These are phyloP conservation scores for Drosophila punjabiensis DNA, from an alignment of 1,140 invertebrate genomes.

Conservation along the genomic window DNA sequence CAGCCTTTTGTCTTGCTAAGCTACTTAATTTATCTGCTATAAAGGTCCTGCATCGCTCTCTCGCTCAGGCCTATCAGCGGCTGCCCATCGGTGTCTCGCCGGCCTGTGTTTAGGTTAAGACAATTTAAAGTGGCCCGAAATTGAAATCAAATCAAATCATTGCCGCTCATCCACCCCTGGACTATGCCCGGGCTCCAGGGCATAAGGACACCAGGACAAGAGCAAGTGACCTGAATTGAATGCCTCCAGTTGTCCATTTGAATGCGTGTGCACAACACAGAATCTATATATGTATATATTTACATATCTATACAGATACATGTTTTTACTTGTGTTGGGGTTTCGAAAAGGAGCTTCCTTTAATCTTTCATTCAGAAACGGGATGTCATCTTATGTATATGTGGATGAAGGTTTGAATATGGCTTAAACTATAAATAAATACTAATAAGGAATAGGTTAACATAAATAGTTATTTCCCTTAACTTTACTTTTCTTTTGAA, in stretches of 20 bases:
- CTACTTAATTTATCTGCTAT: conserved; percentile 75
- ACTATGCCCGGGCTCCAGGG: conserved; percentile 7
- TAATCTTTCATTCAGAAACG: neutral
- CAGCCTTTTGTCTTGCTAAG: conserved; percentile 67
- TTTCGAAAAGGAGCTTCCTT: neutral
- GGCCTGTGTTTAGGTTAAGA: conserved; percentile 40
- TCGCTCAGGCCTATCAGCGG: conserved; percentile 4
- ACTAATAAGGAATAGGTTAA: neutral
- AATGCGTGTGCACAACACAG: conserved; percentile 24
- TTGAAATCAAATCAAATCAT: conserved; percentile 71
- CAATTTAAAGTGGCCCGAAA: conserved; percentile 64
- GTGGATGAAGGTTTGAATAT: neutral
- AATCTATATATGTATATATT: no score
- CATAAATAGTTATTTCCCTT: neutral
- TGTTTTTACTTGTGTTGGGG: neutral
- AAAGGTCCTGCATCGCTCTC: conserved; percentile 19
- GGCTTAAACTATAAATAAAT: neutral
- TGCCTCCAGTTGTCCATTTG: conserved; percentile 24
- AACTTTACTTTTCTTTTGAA: neutral
- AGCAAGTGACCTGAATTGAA: conserved; percentile 41
- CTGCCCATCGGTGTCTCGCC: conserved; percentile 13
- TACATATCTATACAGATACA: neutral
- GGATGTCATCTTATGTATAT: neutral
- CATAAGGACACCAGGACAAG: conserved; percentile 5
- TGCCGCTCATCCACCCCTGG: conserved; percentile 18